phyloP scores from a whole-genome alignment of 2,113 vertebrate species.

The Petroica traversi region DNA sequence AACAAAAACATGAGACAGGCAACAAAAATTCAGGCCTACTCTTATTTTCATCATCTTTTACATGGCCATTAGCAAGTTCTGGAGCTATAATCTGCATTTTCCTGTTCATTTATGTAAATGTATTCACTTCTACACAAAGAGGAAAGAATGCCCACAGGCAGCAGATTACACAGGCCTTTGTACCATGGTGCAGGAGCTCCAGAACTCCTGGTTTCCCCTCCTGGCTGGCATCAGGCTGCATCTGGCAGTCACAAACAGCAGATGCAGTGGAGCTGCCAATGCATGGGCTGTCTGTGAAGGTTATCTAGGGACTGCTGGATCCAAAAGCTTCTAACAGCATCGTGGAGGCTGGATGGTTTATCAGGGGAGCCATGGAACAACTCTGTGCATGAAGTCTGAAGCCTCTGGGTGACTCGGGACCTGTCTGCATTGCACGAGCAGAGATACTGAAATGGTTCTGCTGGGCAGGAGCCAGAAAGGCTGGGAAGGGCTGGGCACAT shows the following conservation, averaged over 20 bases:
- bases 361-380: neutral
- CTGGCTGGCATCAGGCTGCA: neutral
- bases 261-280: neutral
- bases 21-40: neutral
- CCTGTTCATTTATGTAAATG: neutral
- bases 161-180: neutral
- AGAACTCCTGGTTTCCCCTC: neutral
- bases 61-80: neutral
- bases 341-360: neutral
- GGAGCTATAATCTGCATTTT: neutral
- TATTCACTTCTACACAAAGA: neutral
- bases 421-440: rapidly evolving
- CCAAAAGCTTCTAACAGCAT: neutral
- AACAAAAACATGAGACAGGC: neutral
- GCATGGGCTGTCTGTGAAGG: neutral
- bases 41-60: neutral
- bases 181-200: neutral
- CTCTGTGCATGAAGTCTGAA: neutral
- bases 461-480: neutral
- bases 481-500: neutral
- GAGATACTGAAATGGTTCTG: neutral
- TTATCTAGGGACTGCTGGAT: neutral
- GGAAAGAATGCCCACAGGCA: neutral
- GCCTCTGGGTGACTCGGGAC: neutral
- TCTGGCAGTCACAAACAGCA: neutral